Evolutionary conservation across 2,113 vertebrate genomes (phyloP), one percentile per base, ranked within the genome.

Genomic region (Austrofundulus limnaeus): DNA sequence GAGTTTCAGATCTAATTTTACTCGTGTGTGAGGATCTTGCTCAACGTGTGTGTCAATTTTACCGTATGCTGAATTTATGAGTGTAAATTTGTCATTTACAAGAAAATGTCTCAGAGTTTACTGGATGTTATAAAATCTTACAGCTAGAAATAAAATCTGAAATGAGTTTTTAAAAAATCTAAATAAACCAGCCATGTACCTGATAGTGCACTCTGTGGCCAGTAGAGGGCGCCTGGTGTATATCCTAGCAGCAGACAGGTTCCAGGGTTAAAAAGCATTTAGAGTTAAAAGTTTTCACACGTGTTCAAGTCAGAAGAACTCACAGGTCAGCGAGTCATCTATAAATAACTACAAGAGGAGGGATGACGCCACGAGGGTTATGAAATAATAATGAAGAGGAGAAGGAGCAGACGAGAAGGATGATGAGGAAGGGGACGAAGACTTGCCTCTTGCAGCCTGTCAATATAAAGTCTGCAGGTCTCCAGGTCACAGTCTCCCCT

Each of bases 401-500:
- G n/a, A n/a, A n/a, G n/a, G n/a, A n/a, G n/a, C n/a, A n/a, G n/a
- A n/a, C n/a, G n/a, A n/a, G 52, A 71, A 75, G 69, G 55, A 75
- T 66, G 72, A 55, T 15, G 50, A 70, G 23, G 39, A 46, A 15
- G 64, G 47, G 50, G 39, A 11, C 38, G 16, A 24, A 19, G 14
- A 77, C 88, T 93, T 64, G 94, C 97, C 96, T 99, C 97, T 55
- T 98, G 95, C 5, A 99, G 87, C 63, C 96, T 93, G 85, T 98
- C 95, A 46, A 99, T 96, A 77, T 98, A 98, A 84, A 97, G 95
- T 69, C 97, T 91, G 86, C 97, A 99, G 2, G 96, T 98, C 88
- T 99, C 96, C 90, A 99, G 91, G 79, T 99, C 97, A 83, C 97
- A 98, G 84, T 98, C 96, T 62, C 96, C 96, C 61, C 95, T 91